Conservation (phyloP, 2,797 vertebrate species). For the Parambassis ranga region DNA sequence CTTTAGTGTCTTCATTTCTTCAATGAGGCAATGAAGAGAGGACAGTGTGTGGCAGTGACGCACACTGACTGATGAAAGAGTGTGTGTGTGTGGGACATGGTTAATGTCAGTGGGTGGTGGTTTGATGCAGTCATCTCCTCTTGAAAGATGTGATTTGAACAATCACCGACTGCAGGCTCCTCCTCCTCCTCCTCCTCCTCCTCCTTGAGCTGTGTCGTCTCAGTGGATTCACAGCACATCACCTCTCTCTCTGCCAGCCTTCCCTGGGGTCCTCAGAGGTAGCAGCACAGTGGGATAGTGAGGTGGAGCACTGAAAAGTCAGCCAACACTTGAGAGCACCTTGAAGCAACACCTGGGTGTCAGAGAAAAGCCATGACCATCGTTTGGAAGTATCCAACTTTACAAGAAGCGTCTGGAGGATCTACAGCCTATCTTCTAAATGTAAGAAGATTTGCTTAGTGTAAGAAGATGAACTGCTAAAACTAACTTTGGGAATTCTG, state of each 20-base stretch:
- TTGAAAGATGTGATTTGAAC: constrained; percentile 49
- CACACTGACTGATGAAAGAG: constrained; percentile 38
- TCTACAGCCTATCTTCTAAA: constrained; percentile 1
- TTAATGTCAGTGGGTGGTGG: constrained; percentile 21
- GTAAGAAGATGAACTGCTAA: not conserved
- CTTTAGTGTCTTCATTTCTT: not conserved
- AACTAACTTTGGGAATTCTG: not conserved
- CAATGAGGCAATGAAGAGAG: not conserved
- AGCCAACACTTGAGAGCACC: not conserved
- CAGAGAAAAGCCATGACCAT: not conserved
- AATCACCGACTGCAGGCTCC: constrained; percentile 37
- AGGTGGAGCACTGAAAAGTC: not conserved
- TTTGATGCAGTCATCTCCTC: constrained; percentile 43
- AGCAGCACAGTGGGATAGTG: not conserved
- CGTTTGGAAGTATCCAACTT: constrained; percentile 22
- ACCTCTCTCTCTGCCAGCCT: constrained; percentile 30
- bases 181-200: constrained; percentile 11
- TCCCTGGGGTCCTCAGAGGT: constrained; percentile 3
- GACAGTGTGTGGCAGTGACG: constrained; percentile 58
- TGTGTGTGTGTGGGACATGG: constrained; percentile 7
- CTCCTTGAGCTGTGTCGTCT: constrained; percentile 32
- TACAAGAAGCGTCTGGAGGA: constrained; percentile 20
- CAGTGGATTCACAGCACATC: constrained; percentile 48
- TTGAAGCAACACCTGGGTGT: constrained; percentile 13
- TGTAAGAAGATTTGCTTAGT: constrained; percentile 15